Base-by-base conservation (phyloP, 2,797 vertebrate species). In the Myotis daubentonii region DNA sequence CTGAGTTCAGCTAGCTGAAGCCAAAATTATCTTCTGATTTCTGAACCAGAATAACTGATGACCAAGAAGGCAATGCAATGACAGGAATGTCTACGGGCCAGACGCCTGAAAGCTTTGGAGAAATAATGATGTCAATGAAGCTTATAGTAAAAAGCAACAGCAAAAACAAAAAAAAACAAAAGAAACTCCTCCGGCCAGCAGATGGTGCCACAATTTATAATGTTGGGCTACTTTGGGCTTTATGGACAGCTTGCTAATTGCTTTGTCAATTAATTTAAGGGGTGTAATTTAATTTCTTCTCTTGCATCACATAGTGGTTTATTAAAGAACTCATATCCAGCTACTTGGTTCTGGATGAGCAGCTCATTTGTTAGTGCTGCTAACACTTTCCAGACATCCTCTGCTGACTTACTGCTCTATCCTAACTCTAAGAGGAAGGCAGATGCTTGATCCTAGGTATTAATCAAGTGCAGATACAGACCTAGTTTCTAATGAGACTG, bases 11-110 rank as follows among this genome's bases (percentile, higher is more conserved):
- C 30, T 85, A 96, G 90, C 20, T 81, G 94, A 96, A 97, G 88
- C 11, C 87, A 92, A 95, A 97, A 96, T 85, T 2, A 97, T 62
- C 93, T 96, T 93, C 92, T 93, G 1, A 47, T 84, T 76, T 96
- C 89, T 87, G 94, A 88, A 89, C 38, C 3, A 12, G 65, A 96
- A 95, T 96, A 91, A 95, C 1, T 82, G 72, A 94, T 83, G 62
- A 53, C n/a, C 47, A 71, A 94, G 66, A 91, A 87, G 66, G 78
- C 87, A 75, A 9, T 82, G 49, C 55, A 96, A 80, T 8, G 51
- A 85, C 65, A 84, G 0, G 23, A 91, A 75, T n/a, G 62, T 78
- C 66, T 90, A 49, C 10, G 55, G 55, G 51, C 33, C 62, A 88
- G 78, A 87, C 16, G 60, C 44, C 81, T 76, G 41, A 88, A 8